Evolutionary conservation across 2,888 invertebrate genomes (phyloP), one percentile per base, ranked within the genome.

Genomic region (Tineola bisselliella): DNA sequence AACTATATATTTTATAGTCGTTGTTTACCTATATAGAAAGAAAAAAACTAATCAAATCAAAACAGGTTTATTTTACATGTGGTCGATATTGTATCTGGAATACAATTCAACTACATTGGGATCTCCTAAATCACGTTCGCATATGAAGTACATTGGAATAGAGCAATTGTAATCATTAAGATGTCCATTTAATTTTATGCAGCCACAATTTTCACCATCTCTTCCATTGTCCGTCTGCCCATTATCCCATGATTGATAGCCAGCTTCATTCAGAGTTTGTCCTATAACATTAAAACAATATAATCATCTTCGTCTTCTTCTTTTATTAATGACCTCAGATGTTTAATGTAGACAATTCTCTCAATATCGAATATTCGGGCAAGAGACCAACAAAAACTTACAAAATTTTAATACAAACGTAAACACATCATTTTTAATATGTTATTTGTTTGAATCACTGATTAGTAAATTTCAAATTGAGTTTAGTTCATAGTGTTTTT

Each of bases 41-140:
- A n/a, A n/a, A n/a, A n/a, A n/a, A n/a, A n/a, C n/a, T n/a, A n/a
- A n/a, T n/a, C n/a, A n/a, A n/a, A n/a, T n/a, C n/a, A n/a, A n/a
- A n/a, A n/a, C n/a, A n/a, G n/a, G 25, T 25, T 25, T 25, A 25
- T 25, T 25, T 25, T 25, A 25, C 25, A 10, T 6, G 3, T 38
- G 10, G 1, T 38, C 5, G 2, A n/a, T 38, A 13, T 17, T 48
- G 18, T 25, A 6, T 54, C 54, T 54, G 2, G 58, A 58, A 15
- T 33, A 58, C 33, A 58, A 33, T 8, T 33, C 58, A 33, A 58
- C 58, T 2, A 58, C 33, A 25, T 58, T 33, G n/a, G 58, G 58
- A 33, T 58, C 58, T 5, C 58, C 58, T 31, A 58, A 17, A 33
- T 33, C 58, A 30, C 58, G 31, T 58, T 58, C 58, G 31, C 58